phyloP scores from a whole-genome alignment of 1,140 invertebrate species.

The Hylaeus anthracinus region DNA sequence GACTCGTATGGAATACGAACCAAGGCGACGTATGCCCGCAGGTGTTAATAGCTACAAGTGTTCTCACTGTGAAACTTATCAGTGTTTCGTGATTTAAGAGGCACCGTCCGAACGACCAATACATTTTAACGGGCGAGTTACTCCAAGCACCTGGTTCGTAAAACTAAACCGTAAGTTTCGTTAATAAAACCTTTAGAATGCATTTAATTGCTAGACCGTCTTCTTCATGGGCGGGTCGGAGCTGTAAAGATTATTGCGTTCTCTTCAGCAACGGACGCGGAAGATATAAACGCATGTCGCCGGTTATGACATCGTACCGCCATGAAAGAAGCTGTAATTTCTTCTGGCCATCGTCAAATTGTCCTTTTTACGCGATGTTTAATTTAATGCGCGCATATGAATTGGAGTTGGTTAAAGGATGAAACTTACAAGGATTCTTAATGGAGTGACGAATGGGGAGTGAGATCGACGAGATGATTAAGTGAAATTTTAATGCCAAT shows the following conservation, averaged over 20 bases:
- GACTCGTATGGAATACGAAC: neutral
- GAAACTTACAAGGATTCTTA: conserved; percentile 27
- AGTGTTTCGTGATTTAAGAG: conserved; percentile 4
- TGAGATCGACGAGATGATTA: conserved; percentile 13
- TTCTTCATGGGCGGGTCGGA: neutral
- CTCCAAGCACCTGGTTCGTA: neutral
- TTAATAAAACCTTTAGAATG: conserved; percentile 6
- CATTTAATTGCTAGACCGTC: neutral
- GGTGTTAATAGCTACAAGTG: conserved; percentile 14
- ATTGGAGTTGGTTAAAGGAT: neutral
- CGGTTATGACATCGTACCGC: conserved; percentile 32
- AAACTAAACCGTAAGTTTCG: too few species aligned
- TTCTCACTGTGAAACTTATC: neutral
- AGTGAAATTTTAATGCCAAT: conserved; percentile 9
- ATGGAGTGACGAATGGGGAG: conserved; percentile 21
- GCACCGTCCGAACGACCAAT: neutral
- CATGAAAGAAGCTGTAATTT: conserved; percentile 28
- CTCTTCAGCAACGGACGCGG: neutral
- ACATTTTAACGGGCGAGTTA: neutral
- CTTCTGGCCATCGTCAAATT: conserved; percentile 25
- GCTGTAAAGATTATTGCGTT: conserved; percentile 3
- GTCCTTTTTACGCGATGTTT: conserved; percentile 16
- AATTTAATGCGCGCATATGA: conserved; percentile 15
- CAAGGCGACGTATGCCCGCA: neutral
- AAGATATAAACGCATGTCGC: conserved; percentile 21